Conservation (phyloP, 1,140 invertebrate species). For the Cyrtorhinus lividipennis region DNA sequence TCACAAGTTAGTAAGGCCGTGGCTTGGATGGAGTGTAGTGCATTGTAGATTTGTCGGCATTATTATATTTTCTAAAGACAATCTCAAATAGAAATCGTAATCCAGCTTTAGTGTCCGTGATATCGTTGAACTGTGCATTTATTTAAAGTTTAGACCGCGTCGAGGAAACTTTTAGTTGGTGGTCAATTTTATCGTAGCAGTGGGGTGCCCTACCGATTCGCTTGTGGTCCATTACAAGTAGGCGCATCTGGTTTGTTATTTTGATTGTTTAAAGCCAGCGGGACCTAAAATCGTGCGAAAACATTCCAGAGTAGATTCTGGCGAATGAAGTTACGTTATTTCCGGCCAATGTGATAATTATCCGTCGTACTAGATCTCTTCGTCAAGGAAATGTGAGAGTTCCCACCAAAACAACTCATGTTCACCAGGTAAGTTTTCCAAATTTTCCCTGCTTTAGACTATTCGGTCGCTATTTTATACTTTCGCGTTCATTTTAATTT, state of each 20-base stretch:
- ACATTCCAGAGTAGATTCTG: not conserved
- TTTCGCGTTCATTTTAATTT: too few relatives aligned
- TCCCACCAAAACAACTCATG: not conserved
- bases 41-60: not conserved
- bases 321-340: not conserved
- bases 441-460: too few relatives aligned
- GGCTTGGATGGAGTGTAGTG: not conserved
- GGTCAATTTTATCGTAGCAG: not conserved
- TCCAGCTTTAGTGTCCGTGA: not conserved
- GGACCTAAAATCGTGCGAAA: not conserved
- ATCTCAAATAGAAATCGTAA: too few relatives aligned
- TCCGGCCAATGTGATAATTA: not conserved
- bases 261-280: not conserved
- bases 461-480: too few relatives aligned
- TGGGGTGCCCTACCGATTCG: not conserved
- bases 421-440: not conserved
- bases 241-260: slow-evolving; percentile 6
- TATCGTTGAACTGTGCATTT: not conserved
- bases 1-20: slow-evolving; percentile 4
- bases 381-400: slow-evolving; percentile 1
- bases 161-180: not conserved
- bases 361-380: not conserved
- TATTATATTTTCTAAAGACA: not conserved
- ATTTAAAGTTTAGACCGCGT: not conserved
- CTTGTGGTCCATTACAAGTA: not conserved